Evolutionary conservation across 2,797 vertebrate species (phyloP), one percentile per base, ranked within the genome.

Genomic region (Eidolon dupreanum): DNA sequence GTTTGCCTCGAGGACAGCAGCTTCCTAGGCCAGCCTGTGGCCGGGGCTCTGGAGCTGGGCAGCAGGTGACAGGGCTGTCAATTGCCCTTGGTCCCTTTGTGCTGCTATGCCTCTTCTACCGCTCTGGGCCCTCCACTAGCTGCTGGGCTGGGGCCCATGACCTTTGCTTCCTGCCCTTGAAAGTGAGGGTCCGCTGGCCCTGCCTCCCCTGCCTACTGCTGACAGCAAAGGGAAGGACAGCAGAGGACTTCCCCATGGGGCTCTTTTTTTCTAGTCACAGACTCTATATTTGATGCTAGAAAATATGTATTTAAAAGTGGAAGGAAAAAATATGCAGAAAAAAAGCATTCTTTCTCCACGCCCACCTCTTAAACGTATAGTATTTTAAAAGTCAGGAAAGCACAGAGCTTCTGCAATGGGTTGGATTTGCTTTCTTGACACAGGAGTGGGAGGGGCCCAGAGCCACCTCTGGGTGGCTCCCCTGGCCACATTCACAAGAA

Each of bases 311-410:
- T 97, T 94, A 75, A 63, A 97, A 95, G 90, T 46, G 94, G 89
- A 97, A 96, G 88, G 68, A 26, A 55, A 85, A 84, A 88, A 43
- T 1, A 51, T 26, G 13, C 22, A 41, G 20, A 92, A 70, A 93
- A 88, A 96, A 92, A 59, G 36, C 88, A 95, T 96, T 93, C n/a
- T 71, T 68, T 38, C 57, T 59, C n/a, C 28, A 41, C n/a, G 61
- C 59, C 46, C 74, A 59, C 63, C 78, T 90, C 89, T 94, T 78
- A 84, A 93, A 95, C 41, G 0, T 75, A 71, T 11, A 87, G 93
- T 95, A 84, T 97, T 96, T 95, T 92, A 70, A 94, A 95, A 94
- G 77, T 90, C 85, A 78, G 71, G 95, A 97, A 68, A 93, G 75
- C 22, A 53, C 82, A 83, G 59, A 4, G 79, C 59, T 49, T 83